These are phyloP conservation scores for Lasioglossum vierecki DNA, from an alignment of 2,888 invertebrate species.

Conservation along the genomic window DNA sequence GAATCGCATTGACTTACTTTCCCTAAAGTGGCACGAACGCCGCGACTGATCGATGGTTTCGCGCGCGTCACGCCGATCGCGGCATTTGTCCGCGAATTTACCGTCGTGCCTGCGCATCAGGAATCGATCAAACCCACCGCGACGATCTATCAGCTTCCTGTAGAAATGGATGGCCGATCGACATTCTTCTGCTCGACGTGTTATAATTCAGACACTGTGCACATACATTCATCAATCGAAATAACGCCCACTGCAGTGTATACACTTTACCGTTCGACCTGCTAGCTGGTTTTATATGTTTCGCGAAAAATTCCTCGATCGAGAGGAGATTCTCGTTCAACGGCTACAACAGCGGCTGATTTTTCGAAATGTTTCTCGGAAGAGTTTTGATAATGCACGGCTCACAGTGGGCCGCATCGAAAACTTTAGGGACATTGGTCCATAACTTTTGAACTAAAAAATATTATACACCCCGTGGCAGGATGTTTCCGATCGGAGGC, in stretches of 20 bases:
- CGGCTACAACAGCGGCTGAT: too few species aligned
- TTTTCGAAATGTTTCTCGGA: too few species aligned
- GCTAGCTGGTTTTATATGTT: neutral
- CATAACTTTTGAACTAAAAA: too few species aligned
- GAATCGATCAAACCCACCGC: neutral
- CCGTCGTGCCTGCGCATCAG: neutral
- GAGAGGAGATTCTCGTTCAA: neutral
- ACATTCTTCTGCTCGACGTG: neutral
- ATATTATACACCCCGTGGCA: too few species aligned
- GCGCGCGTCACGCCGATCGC: conserved; percentile 36
- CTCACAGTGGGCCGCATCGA: too few species aligned
- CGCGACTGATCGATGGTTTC: conserved; percentile 69
- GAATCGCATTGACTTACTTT: conserved; percentile 81
- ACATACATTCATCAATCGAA: neutral
- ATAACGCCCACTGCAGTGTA: neutral
- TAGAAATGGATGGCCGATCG: neutral
- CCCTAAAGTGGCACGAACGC: conserved; percentile 75
- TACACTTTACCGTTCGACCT: neutral
- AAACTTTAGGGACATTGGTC: too few species aligned
- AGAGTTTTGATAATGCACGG: too few species aligned
- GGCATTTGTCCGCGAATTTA: neutral
- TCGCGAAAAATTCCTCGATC: neutral
- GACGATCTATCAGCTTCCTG: neutral
- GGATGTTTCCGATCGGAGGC: too few species aligned
- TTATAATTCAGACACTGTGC: neutral